Evolutionary conservation across 2,888 invertebrate species (phyloP), one percentile per base, ranked within the genome.

Genomic region (Caenorhabditis virilis): DNA sequence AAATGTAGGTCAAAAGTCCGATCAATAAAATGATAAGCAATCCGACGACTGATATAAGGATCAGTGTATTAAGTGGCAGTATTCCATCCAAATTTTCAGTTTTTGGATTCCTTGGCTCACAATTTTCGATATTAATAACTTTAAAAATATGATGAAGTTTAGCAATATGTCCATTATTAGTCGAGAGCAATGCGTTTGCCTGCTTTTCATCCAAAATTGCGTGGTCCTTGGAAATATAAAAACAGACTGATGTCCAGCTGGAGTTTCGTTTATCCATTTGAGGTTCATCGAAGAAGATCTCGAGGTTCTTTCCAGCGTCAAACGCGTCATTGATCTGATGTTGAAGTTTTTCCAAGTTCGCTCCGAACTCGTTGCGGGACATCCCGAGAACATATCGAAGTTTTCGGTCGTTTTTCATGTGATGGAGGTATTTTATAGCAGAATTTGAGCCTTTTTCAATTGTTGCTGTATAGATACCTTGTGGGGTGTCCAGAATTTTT

Each of bases 1-100:
- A 77, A 27, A 65, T 62, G 47, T 72, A 78, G 7, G 70, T 62
- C 16, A 73, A 41, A 36, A 65, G 61, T 1, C 66, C 61, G 16
- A 73, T 23, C 1, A 76, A 47, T n/a, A 69, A 41, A 15, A 75
- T 48, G 11, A 72, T 43, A 16, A 63, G 47, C 1, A 61, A 27
- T 15, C 58, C 56, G 20, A 72, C 58, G 23, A 66, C 51, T 9
- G 42, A 39, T 26, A 74, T 62, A 46, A 71, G 53, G 11, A 74
- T 67, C 15, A 75, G 38, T 6, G 69, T 59, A 51, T 66, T 64
- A 18, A 55, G 20, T 22, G 60, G 25, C 15, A 9, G 15, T 30
- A 13, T 9, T 30, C 30, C 30, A 6, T 4, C 9, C 36, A n/a
- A 9, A 15, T 7, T 15, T 36, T 5, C 16, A 13, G 16, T n/a